Percentiles rank a stretch among this genome's conserved stretches.
Evolutionary conservation across 2,113 vertebrate genomes (phyloP).

Genomic region (Callithrix jacchus): DNA sequence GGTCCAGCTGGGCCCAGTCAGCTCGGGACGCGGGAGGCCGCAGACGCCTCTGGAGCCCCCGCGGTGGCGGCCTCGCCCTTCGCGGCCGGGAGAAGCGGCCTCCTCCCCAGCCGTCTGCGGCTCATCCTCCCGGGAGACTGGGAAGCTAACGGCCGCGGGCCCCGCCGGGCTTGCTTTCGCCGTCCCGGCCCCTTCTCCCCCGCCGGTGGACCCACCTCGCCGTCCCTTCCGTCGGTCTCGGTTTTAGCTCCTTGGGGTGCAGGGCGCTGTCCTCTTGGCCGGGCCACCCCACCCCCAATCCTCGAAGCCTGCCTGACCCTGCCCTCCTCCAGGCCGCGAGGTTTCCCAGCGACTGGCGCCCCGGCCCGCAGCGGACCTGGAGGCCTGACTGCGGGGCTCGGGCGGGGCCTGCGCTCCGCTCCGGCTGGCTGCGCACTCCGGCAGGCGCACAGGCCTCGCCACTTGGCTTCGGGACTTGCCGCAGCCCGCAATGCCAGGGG

Average conservation of each 20-base stretch:
- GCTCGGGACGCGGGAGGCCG: neutral
- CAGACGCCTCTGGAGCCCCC: neutral
- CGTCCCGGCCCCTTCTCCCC: accelerated
- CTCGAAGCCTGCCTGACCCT: neutral
- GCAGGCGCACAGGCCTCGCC: neutral
- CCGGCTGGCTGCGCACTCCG: neutral
- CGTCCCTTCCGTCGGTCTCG: neutral
- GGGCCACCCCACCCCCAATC: neutral
- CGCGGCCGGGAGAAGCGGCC: neutral
- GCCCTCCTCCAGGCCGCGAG: neutral
- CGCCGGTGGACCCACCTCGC: neutral
- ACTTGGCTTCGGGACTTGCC: neutral
- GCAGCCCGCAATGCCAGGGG: neutral
- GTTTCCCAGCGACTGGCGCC: accelerated
- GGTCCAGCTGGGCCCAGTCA: neutral
- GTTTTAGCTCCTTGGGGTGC: neutral
- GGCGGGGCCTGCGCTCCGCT: neutral
- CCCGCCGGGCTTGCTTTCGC: neutral
- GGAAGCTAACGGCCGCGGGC: neutral
- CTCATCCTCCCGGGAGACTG: neutral
- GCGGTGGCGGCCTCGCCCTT: neutral
- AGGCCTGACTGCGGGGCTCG: neutral
- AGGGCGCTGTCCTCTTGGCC: neutral
- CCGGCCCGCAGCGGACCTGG: neutral
- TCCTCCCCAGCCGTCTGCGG: neutral